Conservation (phyloP, 2,888 invertebrate species). For the Syritta pipiens region DNA sequence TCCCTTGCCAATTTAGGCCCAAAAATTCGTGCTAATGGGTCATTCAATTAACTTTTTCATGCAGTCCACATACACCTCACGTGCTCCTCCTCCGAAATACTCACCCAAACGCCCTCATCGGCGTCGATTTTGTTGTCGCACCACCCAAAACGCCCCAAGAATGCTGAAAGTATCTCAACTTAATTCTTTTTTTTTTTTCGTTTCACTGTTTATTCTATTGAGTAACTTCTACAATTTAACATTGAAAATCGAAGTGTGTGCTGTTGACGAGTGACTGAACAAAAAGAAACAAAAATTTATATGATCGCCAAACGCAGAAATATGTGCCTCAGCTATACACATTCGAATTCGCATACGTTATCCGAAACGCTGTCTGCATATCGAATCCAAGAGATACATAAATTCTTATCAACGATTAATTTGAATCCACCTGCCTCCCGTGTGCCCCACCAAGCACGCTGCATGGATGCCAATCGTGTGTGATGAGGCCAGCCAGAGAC, state of each 20-base stretch:
- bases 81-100: neutral
- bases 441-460: too few relatives aligned
- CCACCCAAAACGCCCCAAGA: neutral
- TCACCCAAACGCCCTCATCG: neutral
- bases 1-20: too few relatives aligned
- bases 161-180: neutral
- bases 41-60: neutral
- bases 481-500: neutral
- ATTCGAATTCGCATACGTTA: too few relatives aligned
- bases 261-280: slow-evolving; percentile 5
- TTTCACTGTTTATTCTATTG: slow-evolving; percentile 26
- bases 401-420: slow-evolving; percentile 56
- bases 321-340: slow-evolving; percentile 27
- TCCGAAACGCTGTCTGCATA: slow-evolving; percentile 48
- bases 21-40: neutral
- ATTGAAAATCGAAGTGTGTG: slow-evolving; percentile 44
- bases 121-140: too few relatives aligned
- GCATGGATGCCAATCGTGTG: neutral
- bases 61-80: neutral
- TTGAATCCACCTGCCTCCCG: slow-evolving; percentile 31
- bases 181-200: neutral
- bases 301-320: slow-evolving; percentile 19
- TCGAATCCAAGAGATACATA: slow-evolving; percentile 42
- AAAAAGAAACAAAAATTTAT: slow-evolving; percentile 17
- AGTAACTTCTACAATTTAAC: slow-evolving; percentile 50